phyloP scores from a whole-genome alignment of 1,140 invertebrate genomes.

The Bombus vancouverensis region DNA sequence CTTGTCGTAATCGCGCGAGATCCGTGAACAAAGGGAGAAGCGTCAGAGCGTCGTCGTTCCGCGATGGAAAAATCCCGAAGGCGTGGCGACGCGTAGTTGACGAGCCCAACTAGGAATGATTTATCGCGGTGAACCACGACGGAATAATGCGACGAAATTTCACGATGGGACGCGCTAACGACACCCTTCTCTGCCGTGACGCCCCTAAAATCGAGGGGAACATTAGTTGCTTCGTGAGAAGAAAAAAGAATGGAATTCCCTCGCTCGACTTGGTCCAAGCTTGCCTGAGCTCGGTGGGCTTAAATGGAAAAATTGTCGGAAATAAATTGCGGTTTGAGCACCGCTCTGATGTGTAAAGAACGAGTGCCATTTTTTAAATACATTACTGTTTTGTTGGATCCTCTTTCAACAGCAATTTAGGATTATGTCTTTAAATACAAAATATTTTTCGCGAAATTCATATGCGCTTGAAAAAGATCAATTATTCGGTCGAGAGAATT shows the following conservation, averaged over 20 bases:
- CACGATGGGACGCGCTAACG: slow-evolving; percentile 5
- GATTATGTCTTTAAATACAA: neutral
- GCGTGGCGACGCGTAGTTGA: neutral
- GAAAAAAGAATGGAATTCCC: neutral
- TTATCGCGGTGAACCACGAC: neutral
- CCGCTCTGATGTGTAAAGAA: neutral
- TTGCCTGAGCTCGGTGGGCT: neutral
- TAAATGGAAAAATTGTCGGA: neutral
- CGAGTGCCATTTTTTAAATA: neutral
- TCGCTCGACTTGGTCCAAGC: neutral
- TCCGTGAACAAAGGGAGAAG: neutral
- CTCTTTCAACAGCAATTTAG: neutral
- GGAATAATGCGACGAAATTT: slow-evolving; percentile 17
- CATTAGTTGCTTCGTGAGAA: slow-evolving; percentile 2
- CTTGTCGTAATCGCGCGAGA: neutral
- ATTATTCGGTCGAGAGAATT: neutral
- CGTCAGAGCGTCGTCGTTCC: neutral
- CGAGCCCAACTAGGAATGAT: slow-evolving; percentile 20
- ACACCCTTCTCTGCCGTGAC: neutral
- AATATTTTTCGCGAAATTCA: neutral
- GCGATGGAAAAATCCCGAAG: neutral
- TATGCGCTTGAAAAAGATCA: too few relatives aligned
- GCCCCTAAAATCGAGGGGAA: neutral
- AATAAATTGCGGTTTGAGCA: slow-evolving; percentile 21
- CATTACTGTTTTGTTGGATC: neutral